Percentiles rank a stretch among this genome's conserved stretches.
phyloP scores from a whole-genome alignment of 2,797 vertebrate genomes.

The Botia almorhae region DNA sequence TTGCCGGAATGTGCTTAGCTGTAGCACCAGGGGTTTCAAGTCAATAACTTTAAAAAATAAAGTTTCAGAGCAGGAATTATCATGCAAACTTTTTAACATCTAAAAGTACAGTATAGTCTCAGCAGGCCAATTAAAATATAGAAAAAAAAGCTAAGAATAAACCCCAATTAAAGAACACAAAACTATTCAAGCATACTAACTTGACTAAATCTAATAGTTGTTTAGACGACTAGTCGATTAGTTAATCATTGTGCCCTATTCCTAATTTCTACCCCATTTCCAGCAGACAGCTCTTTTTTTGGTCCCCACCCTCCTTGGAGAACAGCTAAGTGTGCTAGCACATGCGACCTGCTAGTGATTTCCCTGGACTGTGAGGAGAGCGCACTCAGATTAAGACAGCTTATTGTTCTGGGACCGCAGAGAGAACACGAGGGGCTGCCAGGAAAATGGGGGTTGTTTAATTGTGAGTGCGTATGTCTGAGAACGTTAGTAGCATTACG shows the following conservation, averaged over 20 bases:
- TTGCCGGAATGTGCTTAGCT: too few relatives aligned
- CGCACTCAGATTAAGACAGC: conserved; percentile 16
- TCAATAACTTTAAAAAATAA: too few relatives aligned
- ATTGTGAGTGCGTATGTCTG: conserved; percentile 42
- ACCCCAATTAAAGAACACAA: too few relatives aligned
- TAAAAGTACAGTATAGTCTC: too few relatives aligned
- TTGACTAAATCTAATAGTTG: too few relatives aligned
- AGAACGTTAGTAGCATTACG: conserved; percentile 24
- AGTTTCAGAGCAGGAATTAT: too few relatives aligned
- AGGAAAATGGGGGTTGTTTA: conserved; percentile 44
- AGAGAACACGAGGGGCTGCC: conserved; percentile 23
- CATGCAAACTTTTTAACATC: too few relatives aligned
- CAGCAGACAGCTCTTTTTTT: conserved; percentile 15
- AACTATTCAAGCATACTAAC: not conserved
- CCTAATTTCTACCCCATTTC: not conserved
- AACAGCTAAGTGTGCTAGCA: conserved; percentile 24
- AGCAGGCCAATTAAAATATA: not conserved
- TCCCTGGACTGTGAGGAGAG: conserved; percentile 10
- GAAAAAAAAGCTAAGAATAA: not conserved
- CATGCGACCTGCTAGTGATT: conserved; percentile 2
- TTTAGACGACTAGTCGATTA: not conserved
- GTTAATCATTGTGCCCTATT: not conserved
- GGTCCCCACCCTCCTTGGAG: not conserved
- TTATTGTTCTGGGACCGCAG: conserved; percentile 28
- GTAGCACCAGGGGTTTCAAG: too few relatives aligned